Base-by-base conservation (phyloP, 2,888 invertebrate genomes). In the Microdon myrmicae region DNA sequence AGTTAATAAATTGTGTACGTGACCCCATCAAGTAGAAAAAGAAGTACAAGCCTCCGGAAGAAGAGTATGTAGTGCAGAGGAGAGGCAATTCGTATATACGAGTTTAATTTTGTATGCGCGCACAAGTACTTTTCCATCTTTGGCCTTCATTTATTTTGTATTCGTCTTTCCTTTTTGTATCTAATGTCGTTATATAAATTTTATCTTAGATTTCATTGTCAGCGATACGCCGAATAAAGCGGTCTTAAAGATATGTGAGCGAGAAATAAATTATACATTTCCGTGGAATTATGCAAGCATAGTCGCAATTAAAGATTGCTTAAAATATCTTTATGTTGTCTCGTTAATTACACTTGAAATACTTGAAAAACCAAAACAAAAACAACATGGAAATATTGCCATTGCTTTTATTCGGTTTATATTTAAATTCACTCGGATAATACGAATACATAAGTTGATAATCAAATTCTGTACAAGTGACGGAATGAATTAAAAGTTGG, bases 1-100 rank as follows among this genome's bases (percentile, higher is more conserved):
- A 75, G 77, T 77, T 77, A 77, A 75, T 78, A 77, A 78, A 78
- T 76, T 74, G 74, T 74, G 72, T 77, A 78, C 78, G 76, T 76
- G 76, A 76, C 78, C 78, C 73, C 74, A 71, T 70, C 74, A 16
- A 20, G 25, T 22, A n/a, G n/a, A n/a, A n/a, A n/a, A n/a, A n/a
- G n/a, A n/a, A n/a, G n/a, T n/a, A n/a, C n/a, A n/a, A n/a, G n/a
- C n/a, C n/a, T n/a, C n/a, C n/a, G n/a, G n/a, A n/a, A n/a, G n/a
- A n/a, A n/a, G n/a, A n/a, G n/a, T n/a, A n/a, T n/a, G n/a, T n/a
- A n/a, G n/a, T n/a, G n/a, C n/a, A n/a, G n/a, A n/a, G n/a, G n/a
- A n/a, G n/a, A n/a, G n/a, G n/a, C n/a, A n/a, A n/a, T n/a, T 64
- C 58, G 43, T 41, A 58, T 45, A 64, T 64, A 45, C 41, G 38